Evolutionary conservation across 1,140 invertebrate species (phyloP).

Genomic region (Euschistus heros): DNA sequence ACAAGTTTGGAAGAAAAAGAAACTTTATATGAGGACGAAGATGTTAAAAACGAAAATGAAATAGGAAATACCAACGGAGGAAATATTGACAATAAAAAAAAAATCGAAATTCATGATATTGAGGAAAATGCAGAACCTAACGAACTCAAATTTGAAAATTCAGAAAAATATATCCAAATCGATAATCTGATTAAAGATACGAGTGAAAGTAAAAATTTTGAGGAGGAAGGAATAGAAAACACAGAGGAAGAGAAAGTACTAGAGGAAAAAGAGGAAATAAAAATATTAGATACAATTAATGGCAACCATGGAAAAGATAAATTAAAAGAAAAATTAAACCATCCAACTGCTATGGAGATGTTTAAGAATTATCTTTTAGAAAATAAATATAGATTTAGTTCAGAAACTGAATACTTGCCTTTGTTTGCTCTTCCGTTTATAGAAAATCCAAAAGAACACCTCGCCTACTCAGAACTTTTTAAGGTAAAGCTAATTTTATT

Average conservation of each 20-base stretch:
- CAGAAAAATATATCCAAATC: neutral
- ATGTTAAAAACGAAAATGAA: neutral
- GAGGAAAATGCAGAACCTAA: neutral
- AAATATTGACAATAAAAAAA: conserved; percentile 19
- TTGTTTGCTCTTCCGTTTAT: conserved; percentile 49
- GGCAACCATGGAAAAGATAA: neutral
- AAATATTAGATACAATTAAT: neutral
- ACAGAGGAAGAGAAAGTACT: neutral
- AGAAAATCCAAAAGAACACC: conserved; percentile 42
- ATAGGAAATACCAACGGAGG: neutral
- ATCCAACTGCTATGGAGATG: conserved; percentile 36
- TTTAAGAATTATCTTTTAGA: conserved; percentile 44
- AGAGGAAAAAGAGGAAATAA: conserved; percentile 2
- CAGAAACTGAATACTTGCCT: conserved; percentile 44
- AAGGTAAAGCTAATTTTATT: conserved; percentile 33
- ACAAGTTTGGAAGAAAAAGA: neutral
- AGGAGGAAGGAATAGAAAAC: neutral
- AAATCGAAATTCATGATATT: neutral
- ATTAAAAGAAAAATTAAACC: neutral
- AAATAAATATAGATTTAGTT: conserved; percentile 40
- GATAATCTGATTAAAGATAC: neutral
- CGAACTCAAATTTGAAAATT: neutral
- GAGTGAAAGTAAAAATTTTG: conserved; percentile 19
- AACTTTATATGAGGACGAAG: neutral
- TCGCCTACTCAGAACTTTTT: conserved; percentile 45